These are phyloP conservation scores for Emydura subglobosa DNA, from an alignment of 2,113 vertebrate genomes.

Conservation along the genomic window DNA sequence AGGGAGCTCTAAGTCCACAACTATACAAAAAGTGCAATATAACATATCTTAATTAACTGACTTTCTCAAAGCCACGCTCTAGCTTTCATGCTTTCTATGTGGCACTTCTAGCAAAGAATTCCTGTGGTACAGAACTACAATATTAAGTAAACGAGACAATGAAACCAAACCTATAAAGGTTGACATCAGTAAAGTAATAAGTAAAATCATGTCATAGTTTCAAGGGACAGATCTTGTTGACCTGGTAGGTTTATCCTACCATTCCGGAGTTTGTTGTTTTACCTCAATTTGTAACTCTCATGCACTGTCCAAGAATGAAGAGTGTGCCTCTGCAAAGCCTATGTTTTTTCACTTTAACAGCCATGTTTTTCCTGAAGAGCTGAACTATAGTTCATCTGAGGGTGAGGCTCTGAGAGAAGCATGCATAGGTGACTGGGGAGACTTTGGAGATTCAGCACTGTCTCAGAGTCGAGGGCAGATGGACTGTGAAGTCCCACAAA, in stretches of 20 bases:
- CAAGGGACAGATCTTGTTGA: slow-evolving; percentile 1
- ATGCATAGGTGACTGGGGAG: neutral
- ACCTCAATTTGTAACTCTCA: too few relatives aligned
- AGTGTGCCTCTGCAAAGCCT: too few relatives aligned
- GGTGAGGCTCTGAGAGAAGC: too few relatives aligned
- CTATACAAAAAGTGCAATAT: neutral
- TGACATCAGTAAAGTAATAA: neutral
- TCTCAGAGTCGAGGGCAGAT: neutral
- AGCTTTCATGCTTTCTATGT: neutral
- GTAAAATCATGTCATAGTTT: neutral
- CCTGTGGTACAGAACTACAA: neutral
- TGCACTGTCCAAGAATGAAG: too few relatives aligned
- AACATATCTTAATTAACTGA: neutral
- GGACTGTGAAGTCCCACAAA: neutral
- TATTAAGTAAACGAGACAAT: neutral
- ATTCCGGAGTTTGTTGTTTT: too few relatives aligned
- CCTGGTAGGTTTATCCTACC: neutral
- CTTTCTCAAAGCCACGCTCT: neutral
- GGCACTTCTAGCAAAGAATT: neutral
- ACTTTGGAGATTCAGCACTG: neutral
- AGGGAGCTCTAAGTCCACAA: neutral
- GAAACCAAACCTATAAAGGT: neutral
- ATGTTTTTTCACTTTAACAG: too few relatives aligned
- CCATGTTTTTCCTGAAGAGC: neutral
- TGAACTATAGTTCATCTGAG: neutral